Base-by-base conservation (phyloP, 2,888 invertebrate genomes). In the Drosophila putrida region DNA sequence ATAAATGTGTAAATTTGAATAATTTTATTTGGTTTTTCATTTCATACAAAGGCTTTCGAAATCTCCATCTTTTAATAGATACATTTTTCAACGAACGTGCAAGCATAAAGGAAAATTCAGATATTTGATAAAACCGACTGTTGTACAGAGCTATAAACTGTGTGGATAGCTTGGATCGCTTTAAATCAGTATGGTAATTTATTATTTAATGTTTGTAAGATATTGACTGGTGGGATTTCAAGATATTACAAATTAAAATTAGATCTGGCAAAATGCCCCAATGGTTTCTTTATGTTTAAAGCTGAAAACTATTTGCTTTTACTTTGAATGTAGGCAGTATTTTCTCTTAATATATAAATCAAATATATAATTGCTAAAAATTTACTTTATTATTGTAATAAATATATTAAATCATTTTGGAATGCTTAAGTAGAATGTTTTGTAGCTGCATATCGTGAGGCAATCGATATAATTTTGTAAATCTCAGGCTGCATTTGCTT, bases 181-280 rank as follows among this genome's bases (percentile, higher is more conserved):
- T 35, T 53, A 41, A 43, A 36, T 53, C 47, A 51, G 13, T 27
- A 69, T 50, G 39, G 31, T 28, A 43, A 39, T 36, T 27, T 60
- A 31, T 36, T 36, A 8, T 27, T 60, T 38, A 44, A 51, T 39
- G 4, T 39, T 53, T 64, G 49, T 74, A 13, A 41, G 28, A 51
- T 69, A 69, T 73, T 49, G 71, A 79, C 71, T 88, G 82, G 82
- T 83, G 82, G 82, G 89, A 47, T 77, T 65, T 54, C 53, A 44
- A 75, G 38, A 64, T 51, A 55, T 68, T 67, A 15, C 20, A 47
- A 57, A 39, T 57, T 6, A 25, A 71, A 75, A 63, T 43, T 36
- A 27, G 1, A 8, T 11, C 49, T 39, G 50, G 11, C 43, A 35
- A 36, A 43, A 43, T 35, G 10, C 33, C 15, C 36, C 41, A 33